These are phyloP conservation scores for Meriones psammophilus DNA, from an alignment of 2,797 vertebrate species.

Conservation along the genomic window DNA sequence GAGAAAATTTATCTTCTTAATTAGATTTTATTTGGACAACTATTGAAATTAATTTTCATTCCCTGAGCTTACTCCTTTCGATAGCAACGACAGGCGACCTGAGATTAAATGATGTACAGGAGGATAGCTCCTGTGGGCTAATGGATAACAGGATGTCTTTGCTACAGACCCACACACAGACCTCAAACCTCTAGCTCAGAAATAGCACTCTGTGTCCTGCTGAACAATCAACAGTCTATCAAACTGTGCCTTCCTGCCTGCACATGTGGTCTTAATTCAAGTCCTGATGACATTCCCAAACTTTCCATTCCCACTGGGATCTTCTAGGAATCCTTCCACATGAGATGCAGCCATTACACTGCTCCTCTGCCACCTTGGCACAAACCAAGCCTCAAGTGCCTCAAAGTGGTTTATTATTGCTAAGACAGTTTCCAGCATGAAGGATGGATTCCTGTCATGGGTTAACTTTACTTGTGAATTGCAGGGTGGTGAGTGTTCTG, in stretches of 20 bases:
- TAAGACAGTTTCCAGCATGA: not conserved
- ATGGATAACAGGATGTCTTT: constrained; percentile 60
- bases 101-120: constrained; percentile 67
- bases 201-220: not conserved
- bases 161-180: constrained; percentile 59
- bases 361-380: constrained; percentile 36
- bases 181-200: constrained; percentile 52
- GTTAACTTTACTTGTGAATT: constrained; percentile 63
- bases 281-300: constrained; percentile 71
- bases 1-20: constrained; percentile 77
- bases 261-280: constrained; percentile 78
- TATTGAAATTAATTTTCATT: constrained; percentile 80
- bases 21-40: constrained; percentile 75
- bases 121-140: constrained; percentile 39
- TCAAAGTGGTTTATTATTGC: constrained; percentile 63
- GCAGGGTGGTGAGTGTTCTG: constrained; percentile 51
- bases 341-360: not conserved
- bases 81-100: constrained; percentile 58
- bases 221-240: constrained; percentile 40
- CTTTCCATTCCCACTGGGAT: constrained; percentile 48
- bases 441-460: constrained; percentile 53
- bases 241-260: constrained; percentile 52
- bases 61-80: constrained; percentile 64
- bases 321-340: constrained; percentile 67
- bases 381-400: constrained; percentile 50